phyloP scores from a whole-genome alignment of 2,888 invertebrate species.

The Euplagia quadripunctaria region DNA sequence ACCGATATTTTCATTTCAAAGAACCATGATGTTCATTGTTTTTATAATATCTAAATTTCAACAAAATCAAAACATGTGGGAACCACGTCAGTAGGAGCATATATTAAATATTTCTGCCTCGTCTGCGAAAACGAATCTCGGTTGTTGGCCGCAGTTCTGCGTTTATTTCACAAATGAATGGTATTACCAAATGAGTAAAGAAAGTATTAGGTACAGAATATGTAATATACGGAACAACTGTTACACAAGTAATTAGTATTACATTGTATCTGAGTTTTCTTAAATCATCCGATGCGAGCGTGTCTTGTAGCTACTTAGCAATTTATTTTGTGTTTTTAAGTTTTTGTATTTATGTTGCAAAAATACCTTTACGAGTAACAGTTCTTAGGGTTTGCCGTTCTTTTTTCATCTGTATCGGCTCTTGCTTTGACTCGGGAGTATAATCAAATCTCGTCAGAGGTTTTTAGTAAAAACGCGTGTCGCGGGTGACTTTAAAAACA shows the following conservation, averaged over 20 bases:
- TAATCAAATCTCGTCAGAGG: too few species aligned
- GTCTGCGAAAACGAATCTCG: constrained; percentile 25
- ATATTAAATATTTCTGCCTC: constrained; percentile 17
- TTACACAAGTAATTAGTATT: constrained; percentile 44
- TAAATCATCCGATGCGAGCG: constrained; percentile 12
- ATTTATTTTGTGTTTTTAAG: background rate
- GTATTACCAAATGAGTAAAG: constrained; percentile 23
- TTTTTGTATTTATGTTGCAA: background rate
- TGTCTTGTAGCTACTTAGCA: constrained; percentile 5
- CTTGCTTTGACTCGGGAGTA: too few species aligned
- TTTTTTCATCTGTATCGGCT: background rate
- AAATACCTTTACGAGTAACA: background rate
- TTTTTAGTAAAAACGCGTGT: background rate
- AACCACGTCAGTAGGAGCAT: background rate
- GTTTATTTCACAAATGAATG: constrained; percentile 40
- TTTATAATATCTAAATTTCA: background rate
- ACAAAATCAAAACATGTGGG: background rate
- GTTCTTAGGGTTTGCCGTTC: too few species aligned
- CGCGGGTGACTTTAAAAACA: background rate
- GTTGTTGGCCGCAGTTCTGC: constrained; percentile 25
- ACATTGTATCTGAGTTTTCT: constrained; percentile 41
- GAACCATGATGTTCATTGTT: too few species aligned
- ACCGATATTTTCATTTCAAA: too few species aligned
- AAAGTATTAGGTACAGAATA: background rate
- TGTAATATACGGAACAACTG: constrained; percentile 37